phyloP scores from a whole-genome alignment of 1,140 invertebrate genomes.

The Drosophila arizonae region DNA sequence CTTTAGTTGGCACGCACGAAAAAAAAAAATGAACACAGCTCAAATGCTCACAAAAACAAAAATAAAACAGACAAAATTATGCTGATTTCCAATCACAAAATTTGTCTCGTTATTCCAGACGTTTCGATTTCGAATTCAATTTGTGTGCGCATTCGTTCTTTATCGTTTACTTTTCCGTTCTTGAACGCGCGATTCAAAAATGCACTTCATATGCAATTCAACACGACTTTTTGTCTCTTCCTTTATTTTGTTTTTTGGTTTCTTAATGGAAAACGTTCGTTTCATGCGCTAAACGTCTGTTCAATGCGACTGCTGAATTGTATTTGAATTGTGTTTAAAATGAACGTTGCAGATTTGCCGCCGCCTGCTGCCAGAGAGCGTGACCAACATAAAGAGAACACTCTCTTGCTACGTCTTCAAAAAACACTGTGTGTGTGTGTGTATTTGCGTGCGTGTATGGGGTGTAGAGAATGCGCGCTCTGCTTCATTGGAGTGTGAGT shows the following conservation, averaged over 20 bases:
- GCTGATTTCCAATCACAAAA: background rate
- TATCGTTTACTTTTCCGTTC: conserved; percentile 5
- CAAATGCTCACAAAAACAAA: background rate
- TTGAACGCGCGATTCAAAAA: conserved; percentile 11
- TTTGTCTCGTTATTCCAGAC: conserved; percentile 4
- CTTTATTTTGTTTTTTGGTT: conserved; percentile 1
- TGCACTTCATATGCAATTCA: conserved; percentile 22
- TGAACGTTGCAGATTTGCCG: conserved; percentile 36
- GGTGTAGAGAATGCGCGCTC: conserved; percentile 10
- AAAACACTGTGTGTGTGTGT: conserved; percentile 8
- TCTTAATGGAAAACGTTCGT: conserved; percentile 2
- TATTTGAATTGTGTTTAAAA: conserved; percentile 47
- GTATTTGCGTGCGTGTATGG: conserved; percentile 3
- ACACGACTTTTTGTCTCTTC: conserved; percentile 17
- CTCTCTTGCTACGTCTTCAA: conserved; percentile 24
- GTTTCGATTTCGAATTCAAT: conserved; percentile 25
- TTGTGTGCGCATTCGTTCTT: background rate
- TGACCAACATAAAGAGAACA: conserved; percentile 2
- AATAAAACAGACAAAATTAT: background rate
- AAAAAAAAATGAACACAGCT: conserved; percentile 14
- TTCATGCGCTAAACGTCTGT: conserved; percentile 31
- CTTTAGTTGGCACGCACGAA: conserved; percentile 17
- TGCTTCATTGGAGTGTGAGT: background rate
- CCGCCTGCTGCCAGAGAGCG: conserved; percentile 17
- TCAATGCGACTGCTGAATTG: conserved; percentile 40